Percentiles rank a stretch among this genome's conserved stretches.
Conservation (phyloP, 1,140 invertebrate genomes). For the Dufourea novaeangliae region DNA sequence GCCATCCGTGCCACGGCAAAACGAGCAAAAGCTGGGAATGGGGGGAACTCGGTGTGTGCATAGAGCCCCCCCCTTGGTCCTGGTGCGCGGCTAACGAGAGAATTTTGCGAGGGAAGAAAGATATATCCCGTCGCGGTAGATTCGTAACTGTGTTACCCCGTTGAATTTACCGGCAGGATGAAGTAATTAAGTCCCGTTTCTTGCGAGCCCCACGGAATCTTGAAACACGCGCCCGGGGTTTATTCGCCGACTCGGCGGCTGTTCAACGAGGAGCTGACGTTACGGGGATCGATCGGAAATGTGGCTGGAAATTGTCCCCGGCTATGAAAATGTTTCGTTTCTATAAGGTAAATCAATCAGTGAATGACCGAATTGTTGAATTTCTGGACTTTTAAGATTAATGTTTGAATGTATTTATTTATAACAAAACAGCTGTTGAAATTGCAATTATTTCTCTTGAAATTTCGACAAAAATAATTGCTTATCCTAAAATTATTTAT, state of each 20-base stretch:
- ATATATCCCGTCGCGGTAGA: not conserved
- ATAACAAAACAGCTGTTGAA: too few relatives aligned
- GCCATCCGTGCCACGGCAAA: not conserved
- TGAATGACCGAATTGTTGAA: too few relatives aligned
- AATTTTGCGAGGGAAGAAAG: not conserved
- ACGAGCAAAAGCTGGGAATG: not conserved
- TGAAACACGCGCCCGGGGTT: not conserved
- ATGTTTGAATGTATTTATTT: too few relatives aligned
- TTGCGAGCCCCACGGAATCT: slow-evolving; percentile 4
- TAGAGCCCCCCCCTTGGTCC: not conserved
- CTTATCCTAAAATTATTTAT: too few relatives aligned
- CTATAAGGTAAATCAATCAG: too few relatives aligned
- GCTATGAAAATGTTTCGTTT: too few relatives aligned
- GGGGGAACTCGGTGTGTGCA: not conserved
- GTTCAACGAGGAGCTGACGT: slow-evolving; percentile 3
- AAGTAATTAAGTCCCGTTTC: slow-evolving; percentile 20
- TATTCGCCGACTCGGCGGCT: not conserved
- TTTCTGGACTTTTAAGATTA: too few relatives aligned
- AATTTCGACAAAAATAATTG: too few relatives aligned
- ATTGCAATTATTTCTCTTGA: too few relatives aligned
- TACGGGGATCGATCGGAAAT: not conserved
- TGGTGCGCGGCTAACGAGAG: not conserved
- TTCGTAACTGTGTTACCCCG: slow-evolving; percentile 9
- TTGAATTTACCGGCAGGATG: slow-evolving; percentile 4
- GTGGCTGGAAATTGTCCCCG: too few relatives aligned